phyloP scores from a whole-genome alignment of 2,888 invertebrate genomes.

The Ashinkailepas kermadecensis region DNA sequence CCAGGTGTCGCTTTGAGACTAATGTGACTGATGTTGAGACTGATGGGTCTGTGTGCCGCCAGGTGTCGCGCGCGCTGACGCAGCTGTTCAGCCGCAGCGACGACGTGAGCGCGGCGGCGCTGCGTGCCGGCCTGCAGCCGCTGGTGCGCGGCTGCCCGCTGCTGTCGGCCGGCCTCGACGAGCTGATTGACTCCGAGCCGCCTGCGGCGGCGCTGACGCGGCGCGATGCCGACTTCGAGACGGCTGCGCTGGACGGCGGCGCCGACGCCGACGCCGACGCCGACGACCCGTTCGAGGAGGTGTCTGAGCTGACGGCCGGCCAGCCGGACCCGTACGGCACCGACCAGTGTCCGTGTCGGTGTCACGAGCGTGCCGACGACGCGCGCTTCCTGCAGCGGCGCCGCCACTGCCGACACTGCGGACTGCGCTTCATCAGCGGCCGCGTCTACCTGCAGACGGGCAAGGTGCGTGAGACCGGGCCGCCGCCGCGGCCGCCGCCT shows the following conservation, averaged over 20 bases:
- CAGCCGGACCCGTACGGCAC: constrained; percentile 51
- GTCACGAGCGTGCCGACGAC: constrained; percentile 48
- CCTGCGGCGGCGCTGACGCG: neutral
- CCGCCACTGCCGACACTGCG: constrained; percentile 10
- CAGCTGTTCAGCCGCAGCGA: neutral
- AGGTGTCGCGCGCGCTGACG: constrained; percentile 1
- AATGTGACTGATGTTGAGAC: too few species aligned
- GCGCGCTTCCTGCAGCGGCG: neutral
- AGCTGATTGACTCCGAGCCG: neutral
- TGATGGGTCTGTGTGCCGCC: neutral
- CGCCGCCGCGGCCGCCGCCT: too few species aligned
- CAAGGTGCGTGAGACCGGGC: neutral
- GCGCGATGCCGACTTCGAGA: neutral
- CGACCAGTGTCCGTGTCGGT: constrained; percentile 52
- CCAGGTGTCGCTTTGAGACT: too few species aligned
- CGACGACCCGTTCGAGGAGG: constrained; percentile 4
- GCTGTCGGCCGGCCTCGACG: neutral
- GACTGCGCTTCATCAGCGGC: constrained; percentile 1
- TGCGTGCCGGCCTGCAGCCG: neutral
- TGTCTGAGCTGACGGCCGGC: neutral
- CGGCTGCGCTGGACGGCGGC: neutral
- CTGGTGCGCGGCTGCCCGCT: constrained; percentile 17
- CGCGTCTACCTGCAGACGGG: constrained; percentile 18
- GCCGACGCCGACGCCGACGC: neutral
- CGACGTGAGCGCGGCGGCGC: neutral